Percentiles rank a stretch among this genome's conserved stretches.
These are phyloP conservation scores for Apocrypta bakeri DNA, from an alignment of 1,140 invertebrate species.

Conservation along the genomic window DNA sequence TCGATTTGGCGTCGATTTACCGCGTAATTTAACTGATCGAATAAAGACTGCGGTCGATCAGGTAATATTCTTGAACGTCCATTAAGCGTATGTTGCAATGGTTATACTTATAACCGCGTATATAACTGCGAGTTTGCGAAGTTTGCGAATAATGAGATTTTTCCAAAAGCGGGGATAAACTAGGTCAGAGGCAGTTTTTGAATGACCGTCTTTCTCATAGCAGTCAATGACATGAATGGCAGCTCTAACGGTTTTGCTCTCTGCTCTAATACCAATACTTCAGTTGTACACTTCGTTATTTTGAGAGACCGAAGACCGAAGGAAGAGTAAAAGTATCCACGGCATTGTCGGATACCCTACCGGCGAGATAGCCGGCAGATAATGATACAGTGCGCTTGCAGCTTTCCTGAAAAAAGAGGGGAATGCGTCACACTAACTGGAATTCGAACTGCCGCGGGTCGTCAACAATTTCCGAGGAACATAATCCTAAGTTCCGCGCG, in stretches of 20 bases:
- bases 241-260: not conserved
- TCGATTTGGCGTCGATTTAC: not conserved
- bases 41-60: not conserved
- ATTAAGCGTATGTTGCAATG: too few relatives aligned
- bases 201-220: not conserved
- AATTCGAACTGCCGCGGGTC: conserved; percentile 57
- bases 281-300: not conserved
- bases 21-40: not conserved
- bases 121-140: too few relatives aligned
- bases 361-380: conserved; percentile 52
- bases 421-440: conserved; percentile 64
- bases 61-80: too few relatives aligned
- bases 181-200: not conserved
- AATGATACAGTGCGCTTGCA: conserved; percentile 62
- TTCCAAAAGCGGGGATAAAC: not conserved
- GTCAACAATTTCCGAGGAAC: conserved; percentile 64
- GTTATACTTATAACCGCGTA: too few relatives aligned
- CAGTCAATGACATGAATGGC: not conserved
- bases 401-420: conserved; percentile 63
- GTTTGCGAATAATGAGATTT: too few relatives aligned
- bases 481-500: conserved; percentile 53
- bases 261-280: not conserved
- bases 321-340: conserved; percentile 4
- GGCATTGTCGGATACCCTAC: conserved; percentile 42
- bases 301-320: not conserved